Percentiles rank a stretch among this genome's conserved stretches.
phyloP scores from a whole-genome alignment of 2,888 invertebrate species.

The Yponomeuta sedellus region DNA sequence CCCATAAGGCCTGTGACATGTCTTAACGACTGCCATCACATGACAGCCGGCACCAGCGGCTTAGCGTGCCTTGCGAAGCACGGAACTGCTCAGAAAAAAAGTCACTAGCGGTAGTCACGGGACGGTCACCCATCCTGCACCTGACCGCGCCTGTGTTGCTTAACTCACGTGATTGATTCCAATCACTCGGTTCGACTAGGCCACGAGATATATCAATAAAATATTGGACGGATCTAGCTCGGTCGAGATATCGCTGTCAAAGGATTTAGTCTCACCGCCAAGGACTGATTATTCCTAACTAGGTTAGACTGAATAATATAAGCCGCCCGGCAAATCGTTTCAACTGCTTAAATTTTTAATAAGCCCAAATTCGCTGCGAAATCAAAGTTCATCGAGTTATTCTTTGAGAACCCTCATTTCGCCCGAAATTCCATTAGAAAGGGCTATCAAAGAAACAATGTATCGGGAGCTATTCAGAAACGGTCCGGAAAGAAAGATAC shows the following conservation, averaged over 20 bases:
- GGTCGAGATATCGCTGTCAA: background rate
- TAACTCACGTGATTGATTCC: too few relatives aligned
- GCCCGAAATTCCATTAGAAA: background rate
- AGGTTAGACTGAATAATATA: background rate
- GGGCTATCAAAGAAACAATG: background rate
- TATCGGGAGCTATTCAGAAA: background rate
- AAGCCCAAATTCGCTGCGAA: background rate
- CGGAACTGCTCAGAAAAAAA: too few relatives aligned
- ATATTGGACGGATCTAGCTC: too few relatives aligned
- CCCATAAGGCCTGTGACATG: too few relatives aligned
- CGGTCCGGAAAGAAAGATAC: background rate
- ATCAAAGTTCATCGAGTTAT: background rate
- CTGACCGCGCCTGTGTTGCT: too few relatives aligned
- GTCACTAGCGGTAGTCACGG: too few relatives aligned
- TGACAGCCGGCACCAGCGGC: too few relatives aligned
- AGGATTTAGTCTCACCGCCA: background rate
- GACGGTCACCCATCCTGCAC: too few relatives aligned
- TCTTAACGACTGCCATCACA: too few relatives aligned
- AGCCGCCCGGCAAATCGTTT: background rate
- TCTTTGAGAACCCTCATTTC: background rate
- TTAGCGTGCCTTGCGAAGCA: too few relatives aligned
- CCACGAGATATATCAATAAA: too few relatives aligned
- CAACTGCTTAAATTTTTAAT: background rate
- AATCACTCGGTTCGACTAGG: too few relatives aligned
- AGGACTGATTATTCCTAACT: background rate